phyloP scores from a whole-genome alignment of 2,888 invertebrate genomes.

The Galerucella nymphaeae region DNA sequence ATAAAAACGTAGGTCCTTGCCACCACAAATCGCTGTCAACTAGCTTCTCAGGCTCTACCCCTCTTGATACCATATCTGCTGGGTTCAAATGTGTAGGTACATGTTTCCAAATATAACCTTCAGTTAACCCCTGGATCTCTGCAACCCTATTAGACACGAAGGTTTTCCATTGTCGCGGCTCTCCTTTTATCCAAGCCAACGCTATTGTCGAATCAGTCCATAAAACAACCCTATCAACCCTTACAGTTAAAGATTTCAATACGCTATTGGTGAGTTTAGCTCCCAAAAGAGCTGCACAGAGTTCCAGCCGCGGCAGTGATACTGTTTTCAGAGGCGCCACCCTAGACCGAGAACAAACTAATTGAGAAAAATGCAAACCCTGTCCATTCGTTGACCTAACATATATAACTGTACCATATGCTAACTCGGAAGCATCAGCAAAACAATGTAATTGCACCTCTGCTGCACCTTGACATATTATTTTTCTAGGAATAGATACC shows the following conservation, averaged over 20 bases:
- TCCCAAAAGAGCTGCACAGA: constrained; percentile 25
- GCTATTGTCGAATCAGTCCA: constrained; percentile 34
- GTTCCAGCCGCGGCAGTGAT: constrained; percentile 28
- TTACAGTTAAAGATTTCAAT: constrained; percentile 15
- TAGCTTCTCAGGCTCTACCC: too few relatives aligned
- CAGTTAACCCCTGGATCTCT: too few relatives aligned
- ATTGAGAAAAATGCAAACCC: not conserved
- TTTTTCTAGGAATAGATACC: constrained; percentile 22
- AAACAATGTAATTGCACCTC: constrained; percentile 36
- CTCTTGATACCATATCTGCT: too few relatives aligned
- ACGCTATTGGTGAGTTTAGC: constrained; percentile 16
- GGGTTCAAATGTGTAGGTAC: too few relatives aligned
- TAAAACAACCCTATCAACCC: constrained; percentile 22
- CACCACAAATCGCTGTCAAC: too few relatives aligned
- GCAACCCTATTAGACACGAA: too few relatives aligned
- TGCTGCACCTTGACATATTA: constrained; percentile 12
- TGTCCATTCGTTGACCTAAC: not conserved
- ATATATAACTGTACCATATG: constrained; percentile 19
- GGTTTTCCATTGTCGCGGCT: too few relatives aligned
- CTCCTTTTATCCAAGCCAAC: too few relatives aligned
- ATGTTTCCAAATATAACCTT: too few relatives aligned
- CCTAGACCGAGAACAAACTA: constrained; percentile 33
- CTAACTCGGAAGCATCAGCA: constrained; percentile 28
- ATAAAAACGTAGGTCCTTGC: too few relatives aligned
- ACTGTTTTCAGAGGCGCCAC: constrained; percentile 36